Evolutionary conservation across 2,888 invertebrate species (phyloP).

Genomic region (Leucoma salicis): DNA sequence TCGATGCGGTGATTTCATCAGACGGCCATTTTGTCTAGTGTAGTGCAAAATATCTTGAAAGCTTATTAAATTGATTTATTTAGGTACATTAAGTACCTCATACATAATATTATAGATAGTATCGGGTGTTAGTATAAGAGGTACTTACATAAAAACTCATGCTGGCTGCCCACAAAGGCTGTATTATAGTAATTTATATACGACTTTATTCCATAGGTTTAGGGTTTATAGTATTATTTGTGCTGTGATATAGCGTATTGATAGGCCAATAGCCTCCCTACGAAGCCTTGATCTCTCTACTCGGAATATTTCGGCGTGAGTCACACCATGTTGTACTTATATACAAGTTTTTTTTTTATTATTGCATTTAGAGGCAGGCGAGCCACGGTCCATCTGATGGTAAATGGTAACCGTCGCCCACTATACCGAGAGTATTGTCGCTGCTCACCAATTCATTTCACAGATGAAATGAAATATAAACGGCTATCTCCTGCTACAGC

Average conservation of each 20-base stretch:
- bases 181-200: conserved; percentile 17
- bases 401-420: too few relatives aligned
- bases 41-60: conserved; percentile 4
- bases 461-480: too few relatives aligned
- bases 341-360: conserved; percentile 13
- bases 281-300: conserved; percentile 58
- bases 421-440: too few relatives aligned
- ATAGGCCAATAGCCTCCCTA: conserved; percentile 58
- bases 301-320: conserved; percentile 47
- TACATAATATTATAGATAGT: conserved; percentile 13
- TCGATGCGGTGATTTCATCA: background rate
- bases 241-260: conserved; percentile 33
- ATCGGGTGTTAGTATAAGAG: conserved; percentile 31
- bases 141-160: conserved; percentile 42
- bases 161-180: conserved; percentile 30
- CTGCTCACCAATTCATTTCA: too few relatives aligned
- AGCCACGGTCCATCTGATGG: too few relatives aligned
- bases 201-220: conserved; percentile 17
- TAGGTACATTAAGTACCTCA: conserved; percentile 8
- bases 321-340: conserved; percentile 39
- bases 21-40: background rate
- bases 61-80: conserved; percentile 20
- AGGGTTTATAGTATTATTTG: conserved; percentile 20
- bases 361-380: too few relatives aligned
- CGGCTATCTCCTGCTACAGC: too few relatives aligned